Percentiles rank a stretch among this genome's conserved stretches.
phyloP scores from a whole-genome alignment of 2,888 invertebrate species.

The Argynnis bischoffii region DNA sequence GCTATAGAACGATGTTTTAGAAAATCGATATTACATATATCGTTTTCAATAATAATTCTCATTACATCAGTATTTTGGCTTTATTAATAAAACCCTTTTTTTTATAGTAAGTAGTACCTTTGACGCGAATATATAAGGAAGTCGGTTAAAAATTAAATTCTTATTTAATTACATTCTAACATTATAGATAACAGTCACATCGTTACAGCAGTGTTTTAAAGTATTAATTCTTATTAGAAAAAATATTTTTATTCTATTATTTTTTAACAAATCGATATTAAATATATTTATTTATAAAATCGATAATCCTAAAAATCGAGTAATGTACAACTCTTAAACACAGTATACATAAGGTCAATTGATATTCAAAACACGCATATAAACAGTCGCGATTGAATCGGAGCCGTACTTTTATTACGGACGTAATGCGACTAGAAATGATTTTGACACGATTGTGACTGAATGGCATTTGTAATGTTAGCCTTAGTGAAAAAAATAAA shows the following conservation, averaged over 20 bases:
- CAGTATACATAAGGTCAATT: slow-evolving; percentile 19
- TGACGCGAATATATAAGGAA: too few relatives aligned
- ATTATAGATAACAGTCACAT: too few relatives aligned
- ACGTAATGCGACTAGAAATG: slow-evolving; percentile 21
- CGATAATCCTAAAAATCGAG: slow-evolving; percentile 1
- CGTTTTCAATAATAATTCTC: too few relatives aligned
- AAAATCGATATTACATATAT: background rate
- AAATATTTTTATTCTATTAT: too few relatives aligned
- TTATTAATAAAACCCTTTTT: too few relatives aligned
- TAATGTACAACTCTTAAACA: slow-evolving; percentile 2
- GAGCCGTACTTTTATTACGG: slow-evolving; percentile 11
- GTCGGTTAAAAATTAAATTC: too few relatives aligned
- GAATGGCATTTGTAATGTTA: slow-evolving; percentile 16
- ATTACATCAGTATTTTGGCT: too few relatives aligned
- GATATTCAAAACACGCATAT: slow-evolving; percentile 23
- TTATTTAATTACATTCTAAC: too few relatives aligned
- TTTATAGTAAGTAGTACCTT: too few relatives aligned
- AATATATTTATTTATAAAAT: background rate
- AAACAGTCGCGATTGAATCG: slow-evolving; percentile 24
- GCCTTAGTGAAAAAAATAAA: slow-evolving; percentile 9
- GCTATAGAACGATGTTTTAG: background rate
- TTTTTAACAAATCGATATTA: too few relatives aligned
- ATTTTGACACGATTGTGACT: slow-evolving; percentile 25
- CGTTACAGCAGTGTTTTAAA: too few relatives aligned
- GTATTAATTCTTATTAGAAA: too few relatives aligned